These are phyloP conservation scores for Erythrolamprus reginae DNA, from an alignment of 2,113 vertebrate genomes.

Conservation along the genomic window DNA sequence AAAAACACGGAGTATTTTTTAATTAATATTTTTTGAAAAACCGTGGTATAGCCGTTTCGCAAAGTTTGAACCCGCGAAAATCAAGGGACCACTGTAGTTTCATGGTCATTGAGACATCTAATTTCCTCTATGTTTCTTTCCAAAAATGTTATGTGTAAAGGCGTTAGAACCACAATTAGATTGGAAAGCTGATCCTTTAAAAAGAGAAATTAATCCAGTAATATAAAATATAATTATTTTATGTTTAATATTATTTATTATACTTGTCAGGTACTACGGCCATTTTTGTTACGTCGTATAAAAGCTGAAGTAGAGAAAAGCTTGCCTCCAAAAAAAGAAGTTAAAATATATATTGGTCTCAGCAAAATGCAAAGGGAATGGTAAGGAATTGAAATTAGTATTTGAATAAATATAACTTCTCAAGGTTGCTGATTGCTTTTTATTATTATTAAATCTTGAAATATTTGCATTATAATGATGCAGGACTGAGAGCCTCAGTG, in stretches of 20 bases:
- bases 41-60: too few species aligned
- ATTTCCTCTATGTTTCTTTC: neutral
- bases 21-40: too few species aligned
- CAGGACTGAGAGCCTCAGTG: neutral
- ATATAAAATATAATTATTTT: neutral
- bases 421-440: neutral
- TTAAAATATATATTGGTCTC: conserved; percentile 96
- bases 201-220: neutral
- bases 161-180: neutral
- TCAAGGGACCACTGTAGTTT: too few species aligned
- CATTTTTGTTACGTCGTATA: conserved; percentile 94
- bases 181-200: neutral
- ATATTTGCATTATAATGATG: neutral
- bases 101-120: neutral
- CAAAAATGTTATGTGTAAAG: neutral
- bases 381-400: conserved; percentile 63
- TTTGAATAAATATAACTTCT: neutral
- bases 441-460: neutral
- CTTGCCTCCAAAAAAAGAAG: conserved; percentile 94
- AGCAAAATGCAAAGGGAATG: conserved; percentile 99
- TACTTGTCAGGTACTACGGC: conserved; percentile 82
- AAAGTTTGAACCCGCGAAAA: too few species aligned
- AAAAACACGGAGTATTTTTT: too few species aligned
- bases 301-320: conserved; percentile 98
- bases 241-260: neutral